Evolutionary conservation across 2,888 invertebrate genomes (phyloP).

Genomic region (Bedellia somnulentella): DNA sequence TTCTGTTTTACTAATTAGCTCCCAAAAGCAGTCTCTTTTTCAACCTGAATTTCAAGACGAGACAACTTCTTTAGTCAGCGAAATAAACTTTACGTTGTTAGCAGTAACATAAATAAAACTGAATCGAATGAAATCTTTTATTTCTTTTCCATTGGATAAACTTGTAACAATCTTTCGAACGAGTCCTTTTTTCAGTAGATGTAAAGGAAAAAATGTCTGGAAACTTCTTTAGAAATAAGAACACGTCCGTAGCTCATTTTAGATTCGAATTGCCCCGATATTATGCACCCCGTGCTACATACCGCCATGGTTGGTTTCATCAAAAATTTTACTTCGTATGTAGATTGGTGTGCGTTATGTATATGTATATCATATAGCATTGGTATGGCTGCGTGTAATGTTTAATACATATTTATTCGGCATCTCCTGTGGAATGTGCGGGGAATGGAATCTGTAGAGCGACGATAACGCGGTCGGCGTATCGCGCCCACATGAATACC

Average conservation of each 20-base stretch:
- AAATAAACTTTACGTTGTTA: too few species aligned
- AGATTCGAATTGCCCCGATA: constrained; percentile 1
- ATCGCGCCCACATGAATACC: too few species aligned
- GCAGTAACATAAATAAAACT: too few species aligned
- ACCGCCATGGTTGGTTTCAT: constrained; percentile 2
- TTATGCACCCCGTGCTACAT: constrained; percentile 3
- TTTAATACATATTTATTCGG: constrained; percentile 50
- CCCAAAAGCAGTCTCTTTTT: too few species aligned
- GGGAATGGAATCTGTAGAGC: constrained; percentile 17
- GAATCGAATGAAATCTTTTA: too few species aligned
- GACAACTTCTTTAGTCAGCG: too few species aligned
- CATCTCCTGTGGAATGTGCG: constrained; percentile 18
- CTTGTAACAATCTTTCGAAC: too few species aligned
- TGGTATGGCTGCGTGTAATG: constrained; percentile 23
- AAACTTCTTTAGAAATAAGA: background rate
- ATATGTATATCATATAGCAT: background rate
- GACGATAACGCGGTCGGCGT: constrained; percentile 2
- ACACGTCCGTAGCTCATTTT: constrained; percentile 2
- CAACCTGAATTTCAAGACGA: too few species aligned
- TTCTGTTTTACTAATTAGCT: too few species aligned
- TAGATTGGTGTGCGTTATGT: background rate
- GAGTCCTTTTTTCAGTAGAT: too few species aligned
- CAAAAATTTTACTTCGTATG: constrained; percentile 1
- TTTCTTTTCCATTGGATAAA: too few species aligned
- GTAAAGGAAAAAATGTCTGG: background rate